A percentile compares a stretch with the other conserved stretches of the same genome.
phyloP scores from a whole-genome alignment of 2,113 vertebrate genomes.

The Tylochromis polylepis region DNA sequence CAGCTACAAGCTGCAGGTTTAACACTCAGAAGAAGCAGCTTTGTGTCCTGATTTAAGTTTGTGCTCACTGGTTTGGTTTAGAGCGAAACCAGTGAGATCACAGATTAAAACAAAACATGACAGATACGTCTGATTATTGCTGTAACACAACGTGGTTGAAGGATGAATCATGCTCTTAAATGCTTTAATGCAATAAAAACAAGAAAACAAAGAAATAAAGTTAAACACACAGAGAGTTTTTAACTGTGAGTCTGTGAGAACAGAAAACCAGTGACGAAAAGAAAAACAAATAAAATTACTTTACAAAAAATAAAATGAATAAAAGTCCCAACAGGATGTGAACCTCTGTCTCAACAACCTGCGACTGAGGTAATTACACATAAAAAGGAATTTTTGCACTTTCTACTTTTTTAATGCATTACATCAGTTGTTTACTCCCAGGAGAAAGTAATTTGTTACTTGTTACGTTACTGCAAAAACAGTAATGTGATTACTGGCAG shows the following conservation, averaged over 20 bases:
- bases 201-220: not conserved
- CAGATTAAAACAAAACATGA: not conserved
- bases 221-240: not conserved
- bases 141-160: not conserved
- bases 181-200: not conserved
- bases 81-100: not conserved
- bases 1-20: not conserved
- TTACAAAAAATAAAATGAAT: not conserved
- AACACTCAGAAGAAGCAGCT: not conserved
- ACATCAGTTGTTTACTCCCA: not conserved
- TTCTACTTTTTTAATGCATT: not conserved
- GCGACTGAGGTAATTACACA: too few relatives aligned
- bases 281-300: not conserved
- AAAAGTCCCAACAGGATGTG: not conserved
- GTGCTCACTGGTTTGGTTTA: not conserved
- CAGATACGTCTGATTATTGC: not conserved
- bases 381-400: not conserved
- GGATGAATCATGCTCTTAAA: not conserved
- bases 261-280: not conserved
- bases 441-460: not conserved
- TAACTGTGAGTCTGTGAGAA: not conserved
- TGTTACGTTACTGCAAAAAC: not conserved
- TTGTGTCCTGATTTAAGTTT: not conserved
- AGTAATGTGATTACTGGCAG: not conserved
- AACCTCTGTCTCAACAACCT: rapidly evolving